These are phyloP conservation scores for Lasioglossum pauxillum DNA, from an alignment of 2,888 invertebrate species.

Conservation along the genomic window DNA sequence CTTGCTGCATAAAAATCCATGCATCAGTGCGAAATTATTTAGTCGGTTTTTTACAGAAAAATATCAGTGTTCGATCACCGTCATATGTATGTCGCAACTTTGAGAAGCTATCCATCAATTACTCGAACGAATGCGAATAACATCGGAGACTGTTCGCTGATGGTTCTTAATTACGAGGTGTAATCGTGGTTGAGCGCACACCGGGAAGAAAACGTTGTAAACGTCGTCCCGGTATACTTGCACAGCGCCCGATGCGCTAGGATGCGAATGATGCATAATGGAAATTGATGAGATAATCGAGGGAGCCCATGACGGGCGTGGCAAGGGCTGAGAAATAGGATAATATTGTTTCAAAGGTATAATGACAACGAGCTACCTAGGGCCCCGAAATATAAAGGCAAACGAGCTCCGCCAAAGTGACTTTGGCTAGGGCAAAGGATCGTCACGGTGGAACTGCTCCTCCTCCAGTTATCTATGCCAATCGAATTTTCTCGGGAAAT, in stretches of 20 bases:
- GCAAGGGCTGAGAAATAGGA: constrained; percentile 66
- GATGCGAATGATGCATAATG: constrained; percentile 78
- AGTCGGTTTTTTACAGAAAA: neutral
- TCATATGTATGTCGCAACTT: constrained; percentile 70
- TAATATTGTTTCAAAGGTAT: constrained; percentile 71
- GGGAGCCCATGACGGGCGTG: constrained; percentile 48
- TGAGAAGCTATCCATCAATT: constrained; percentile 79
- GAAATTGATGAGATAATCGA: constrained; percentile 83
- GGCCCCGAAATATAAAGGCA: constrained; percentile 54
- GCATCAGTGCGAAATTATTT: neutral
- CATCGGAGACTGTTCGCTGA: constrained; percentile 47
- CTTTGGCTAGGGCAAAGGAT: constrained; percentile 54
- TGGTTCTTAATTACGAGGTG: constrained; percentile 79
- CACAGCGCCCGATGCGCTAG: constrained; percentile 74
- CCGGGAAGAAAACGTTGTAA: constrained; percentile 78
- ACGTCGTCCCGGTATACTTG: constrained; percentile 68
- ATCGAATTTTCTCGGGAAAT: constrained; percentile 50
- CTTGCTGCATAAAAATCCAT: neutral
- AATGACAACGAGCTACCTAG: constrained; percentile 59
- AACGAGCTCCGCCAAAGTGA: constrained; percentile 48
- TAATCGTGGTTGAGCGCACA: constrained; percentile 66
- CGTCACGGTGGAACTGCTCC: constrained; percentile 40
- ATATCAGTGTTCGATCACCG: constrained; percentile 62
- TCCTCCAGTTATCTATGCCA: constrained; percentile 32
- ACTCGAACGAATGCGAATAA: constrained; percentile 70